Base-by-base conservation (phyloP, 2,113 vertebrate species). In the Rhizomys pruinosus region DNA sequence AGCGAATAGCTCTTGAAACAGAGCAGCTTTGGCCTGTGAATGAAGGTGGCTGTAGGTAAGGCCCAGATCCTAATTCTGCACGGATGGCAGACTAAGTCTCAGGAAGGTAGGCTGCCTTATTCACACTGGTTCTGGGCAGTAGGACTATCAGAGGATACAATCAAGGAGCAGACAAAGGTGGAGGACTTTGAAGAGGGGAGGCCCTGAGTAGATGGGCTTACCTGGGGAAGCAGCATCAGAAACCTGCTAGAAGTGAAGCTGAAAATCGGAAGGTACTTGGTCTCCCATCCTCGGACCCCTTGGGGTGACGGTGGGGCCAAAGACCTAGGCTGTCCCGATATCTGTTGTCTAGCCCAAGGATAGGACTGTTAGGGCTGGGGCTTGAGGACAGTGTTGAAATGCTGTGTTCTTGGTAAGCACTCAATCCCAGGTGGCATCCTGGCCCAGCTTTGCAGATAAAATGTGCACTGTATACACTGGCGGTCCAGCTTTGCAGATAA, bases 1-100 rank as follows among this genome's bases (percentile, higher is more conserved):
- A 95, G 84, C 6, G 32, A 93, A 81, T 86, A 82, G 68, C 76
- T 94, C 44, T 94, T 90, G 86, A 97, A 90, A 96, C 73, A 80
- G 77, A 47, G 59, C 0, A 0, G 76, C 23, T 8, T 78, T 85
- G 93, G 85, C 73, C 79, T 87, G 63, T 90, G n/a, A 68, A 69
- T 32, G 81, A 39, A 69, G 52, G 37, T 79, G 57, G 79, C 76
- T 86, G 74, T 89, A 82, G 87, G 61, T 55, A 68, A 76, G 89
- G 76, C 37, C 22, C 55, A 9, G n/a, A 37, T 77, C 73, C 55
- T 2, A 12, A 37, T 34, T 71, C 71, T 23, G 55, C 34, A 63
- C 29, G 47, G 9, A 22, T 1, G 2, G 63, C 22, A 42, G 61
- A 19, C 69, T 29, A 5, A 92, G 55, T 71, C 20, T 0, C 52